Conservation (phyloP, 1,140 invertebrate genomes). For the Lerema accius region DNA sequence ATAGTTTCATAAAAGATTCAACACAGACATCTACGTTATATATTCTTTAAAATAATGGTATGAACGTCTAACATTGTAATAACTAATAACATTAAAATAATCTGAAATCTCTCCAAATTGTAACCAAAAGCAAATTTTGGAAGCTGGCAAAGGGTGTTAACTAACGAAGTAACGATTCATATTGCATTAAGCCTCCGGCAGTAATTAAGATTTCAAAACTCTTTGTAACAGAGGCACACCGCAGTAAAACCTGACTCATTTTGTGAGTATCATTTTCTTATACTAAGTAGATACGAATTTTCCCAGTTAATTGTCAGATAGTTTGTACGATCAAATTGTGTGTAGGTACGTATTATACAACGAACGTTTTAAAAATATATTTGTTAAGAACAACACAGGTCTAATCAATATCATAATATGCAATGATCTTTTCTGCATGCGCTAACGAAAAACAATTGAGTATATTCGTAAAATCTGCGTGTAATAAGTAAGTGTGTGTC, state of each 20-base stretch:
- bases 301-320: constrained; percentile 15
- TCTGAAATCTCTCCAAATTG: constrained; percentile 9
- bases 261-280: constrained; percentile 37
- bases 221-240: constrained; percentile 52
- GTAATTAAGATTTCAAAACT: constrained; percentile 74
- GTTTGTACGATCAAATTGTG: background rate
- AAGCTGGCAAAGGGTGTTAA: constrained; percentile 44
- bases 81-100: constrained; percentile 10
- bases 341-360: no score
- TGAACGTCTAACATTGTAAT: background rate
- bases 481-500: no score
- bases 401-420: no score
- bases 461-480: no score
- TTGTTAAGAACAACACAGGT: no score
- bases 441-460: no score
- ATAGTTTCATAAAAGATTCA: no score
- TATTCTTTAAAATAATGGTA: background rate
- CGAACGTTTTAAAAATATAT: no score
- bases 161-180: constrained; percentile 53
- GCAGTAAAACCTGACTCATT: constrained; percentile 44
- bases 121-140: constrained; percentile 36
- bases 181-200: constrained; percentile 60
- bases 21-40: no score
- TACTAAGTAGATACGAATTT: constrained; percentile 6
- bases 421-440: no score